Evolutionary conservation across 2,113 vertebrate species (phyloP).

Genomic region (Muntiacus reevesi): DNA sequence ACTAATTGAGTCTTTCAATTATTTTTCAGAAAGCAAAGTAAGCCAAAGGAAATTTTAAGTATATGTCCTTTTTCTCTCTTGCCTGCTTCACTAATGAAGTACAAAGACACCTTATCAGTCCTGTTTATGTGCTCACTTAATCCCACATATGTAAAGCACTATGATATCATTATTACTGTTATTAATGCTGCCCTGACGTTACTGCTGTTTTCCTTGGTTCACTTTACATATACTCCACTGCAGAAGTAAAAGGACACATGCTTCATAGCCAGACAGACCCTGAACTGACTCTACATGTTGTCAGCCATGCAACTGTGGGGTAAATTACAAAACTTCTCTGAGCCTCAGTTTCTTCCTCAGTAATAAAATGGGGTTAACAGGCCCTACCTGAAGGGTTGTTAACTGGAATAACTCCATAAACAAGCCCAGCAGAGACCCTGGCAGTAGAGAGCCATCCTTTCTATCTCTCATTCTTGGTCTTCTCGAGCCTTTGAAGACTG

Average conservation of each 20-base stretch:
- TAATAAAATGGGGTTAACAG: not conserved
- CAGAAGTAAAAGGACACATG: not conserved
- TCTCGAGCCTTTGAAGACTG: not conserved
- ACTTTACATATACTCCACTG: not conserved
- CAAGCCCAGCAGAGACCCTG: not conserved
- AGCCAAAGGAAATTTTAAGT: not conserved
- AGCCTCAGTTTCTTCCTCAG: not conserved
- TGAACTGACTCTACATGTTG: not conserved
- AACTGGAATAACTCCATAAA: not conserved
- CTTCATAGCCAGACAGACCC: not conserved
- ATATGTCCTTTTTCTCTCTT: not conserved
- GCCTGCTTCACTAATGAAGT: not conserved
- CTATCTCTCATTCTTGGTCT: not conserved
- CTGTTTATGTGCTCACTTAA: not conserved
- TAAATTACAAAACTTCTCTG: not conserved
- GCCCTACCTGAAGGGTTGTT: not conserved
- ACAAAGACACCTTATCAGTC: not conserved
- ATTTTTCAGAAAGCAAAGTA: slow-evolving; percentile 4
- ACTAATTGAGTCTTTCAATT: not conserved
- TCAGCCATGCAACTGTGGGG: not conserved
- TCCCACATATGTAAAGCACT: not conserved
- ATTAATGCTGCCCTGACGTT: not conserved
- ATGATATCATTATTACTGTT: not conserved
- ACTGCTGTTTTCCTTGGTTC: not conserved
- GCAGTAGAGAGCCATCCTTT: not conserved